phyloP scores from a whole-genome alignment of 2,888 invertebrate genomes.

The Dynastes tityus region DNA sequence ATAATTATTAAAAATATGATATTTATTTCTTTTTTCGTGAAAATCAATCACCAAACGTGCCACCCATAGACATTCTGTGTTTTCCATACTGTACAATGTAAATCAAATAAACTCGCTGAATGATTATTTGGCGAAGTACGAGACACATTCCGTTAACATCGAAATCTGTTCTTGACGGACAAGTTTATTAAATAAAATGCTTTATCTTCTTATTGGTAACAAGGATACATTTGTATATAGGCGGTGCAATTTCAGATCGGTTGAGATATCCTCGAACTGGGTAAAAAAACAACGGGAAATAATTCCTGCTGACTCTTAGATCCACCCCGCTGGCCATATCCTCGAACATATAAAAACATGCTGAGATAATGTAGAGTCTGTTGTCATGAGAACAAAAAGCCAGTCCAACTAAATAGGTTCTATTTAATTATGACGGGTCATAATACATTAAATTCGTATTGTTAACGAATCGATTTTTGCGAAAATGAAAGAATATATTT shows the following conservation, averaged over 20 bases:
- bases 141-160: background rate
- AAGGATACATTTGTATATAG: background rate
- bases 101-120: background rate
- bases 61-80: background rate
- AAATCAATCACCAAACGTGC: too few species aligned
- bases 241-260: constrained; percentile 37
- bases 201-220: constrained; percentile 8
- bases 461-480: constrained; percentile 1
- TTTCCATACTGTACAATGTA: background rate
- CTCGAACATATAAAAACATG: constrained; percentile 61
- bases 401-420: constrained; percentile 45
- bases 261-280: constrained; percentile 41
- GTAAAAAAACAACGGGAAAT: constrained; percentile 59
- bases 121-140: background rate
- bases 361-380: constrained; percentile 59
- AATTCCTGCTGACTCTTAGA: constrained; percentile 60
- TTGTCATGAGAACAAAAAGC: constrained; percentile 55
- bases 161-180: background rate
- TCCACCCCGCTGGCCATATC: constrained; percentile 63
- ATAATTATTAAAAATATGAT: too few species aligned
- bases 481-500: background rate
- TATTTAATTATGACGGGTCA: constrained; percentile 45
- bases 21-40: too few species aligned
- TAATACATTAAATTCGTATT: constrained; percentile 29
- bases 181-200: constrained; percentile 12